Evolutionary conservation across 2,113 vertebrate species (phyloP), one percentile per base, ranked within the genome.

Genomic region (Lophotis ruficrista): DNA sequence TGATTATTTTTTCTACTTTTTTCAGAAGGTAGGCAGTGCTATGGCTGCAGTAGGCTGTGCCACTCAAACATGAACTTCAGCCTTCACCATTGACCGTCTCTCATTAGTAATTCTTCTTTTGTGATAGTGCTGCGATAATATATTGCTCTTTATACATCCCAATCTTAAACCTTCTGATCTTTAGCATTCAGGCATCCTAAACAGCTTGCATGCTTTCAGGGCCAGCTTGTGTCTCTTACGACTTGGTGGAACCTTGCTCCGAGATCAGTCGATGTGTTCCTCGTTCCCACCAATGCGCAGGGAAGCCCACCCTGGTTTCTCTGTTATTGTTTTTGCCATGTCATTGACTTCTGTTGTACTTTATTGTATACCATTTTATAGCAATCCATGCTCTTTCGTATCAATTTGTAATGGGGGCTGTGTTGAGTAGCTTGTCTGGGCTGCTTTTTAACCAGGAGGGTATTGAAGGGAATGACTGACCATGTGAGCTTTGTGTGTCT

Each of bases 261-360:
- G 0, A 5, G 35, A 14, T 41, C 23, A 31, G 10, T 4, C 0
- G 5, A 10, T 5, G 30, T 43, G 43, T 18, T 85, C 9, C 25
- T 30, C 24, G 13, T 21, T 91, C 30, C 60, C 25, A 37, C 41
- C 16, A 28, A 7, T 0, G 0, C 0, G 0, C 37, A 6, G 14
- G 37, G 22, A 72, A 57, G 24, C 20, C 13, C 38, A 24, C 33
- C 30, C 13, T 27, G 22, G 28, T 22, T 77, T 13, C 53, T 68
- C 41, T 33, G 1, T 16, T 57, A 5, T 1, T 43, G 16, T 6
- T 50, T 56, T 71, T 57, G 21, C 6, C 10, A 24, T 33, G 19
- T 21, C 0, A 0, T 38, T 51, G 41, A 14, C 3, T 76, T 43
- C 14, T 25, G 25, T 54, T 60, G 17, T 31, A 15, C 21, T 37